A percentile compares a stretch with the other conserved stretches of the same genome.
Conservation (phyloP, 1,140 invertebrate species). For the Tetramorium simillimum region DNA sequence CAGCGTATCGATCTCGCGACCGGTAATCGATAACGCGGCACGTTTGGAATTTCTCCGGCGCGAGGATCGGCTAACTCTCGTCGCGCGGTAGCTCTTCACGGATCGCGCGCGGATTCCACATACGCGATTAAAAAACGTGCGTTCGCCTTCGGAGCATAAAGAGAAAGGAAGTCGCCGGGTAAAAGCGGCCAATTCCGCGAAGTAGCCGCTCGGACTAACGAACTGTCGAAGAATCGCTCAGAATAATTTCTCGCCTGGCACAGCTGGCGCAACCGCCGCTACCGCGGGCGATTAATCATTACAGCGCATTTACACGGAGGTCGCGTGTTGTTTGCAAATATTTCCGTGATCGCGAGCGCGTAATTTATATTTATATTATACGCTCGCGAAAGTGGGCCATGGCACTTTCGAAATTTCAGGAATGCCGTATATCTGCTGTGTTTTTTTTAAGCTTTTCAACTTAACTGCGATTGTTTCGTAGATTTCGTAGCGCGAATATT, state of each 20-base stretch:
- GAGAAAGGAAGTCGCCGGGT: slow-evolving; percentile 56
- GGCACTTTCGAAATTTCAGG: slow-evolving; percentile 20
- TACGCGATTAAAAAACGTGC: slow-evolving; percentile 43
- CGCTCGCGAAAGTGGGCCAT: slow-evolving; percentile 22
- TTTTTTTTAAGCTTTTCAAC: neutral
- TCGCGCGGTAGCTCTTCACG: slow-evolving; percentile 26
- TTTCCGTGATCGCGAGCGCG: slow-evolving; percentile 34
- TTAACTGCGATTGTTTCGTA: neutral
- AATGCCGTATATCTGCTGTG: neutral
- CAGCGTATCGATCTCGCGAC: slow-evolving; percentile 35
- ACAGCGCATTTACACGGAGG: slow-evolving; percentile 37
- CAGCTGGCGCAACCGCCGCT: slow-evolving; percentile 52
- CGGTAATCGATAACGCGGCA: slow-evolving; percentile 29
- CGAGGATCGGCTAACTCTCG: neutral
- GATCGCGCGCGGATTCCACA: slow-evolving; percentile 46
- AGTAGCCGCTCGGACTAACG: slow-evolving; percentile 47
- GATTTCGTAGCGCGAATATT: neutral
- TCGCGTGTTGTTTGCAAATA: slow-evolving; percentile 48
- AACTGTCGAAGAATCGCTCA: slow-evolving; percentile 60
- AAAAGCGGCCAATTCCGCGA: slow-evolving; percentile 57
- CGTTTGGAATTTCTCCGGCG: slow-evolving; percentile 10
- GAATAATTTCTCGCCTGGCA: slow-evolving; percentile 53
- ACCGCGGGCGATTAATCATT: slow-evolving; percentile 55
- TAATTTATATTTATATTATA: neutral
- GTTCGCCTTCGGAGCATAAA: slow-evolving; percentile 42